Base-by-base conservation (phyloP, 2,888 invertebrate genomes). In the Epsilonema sp. region DNA sequence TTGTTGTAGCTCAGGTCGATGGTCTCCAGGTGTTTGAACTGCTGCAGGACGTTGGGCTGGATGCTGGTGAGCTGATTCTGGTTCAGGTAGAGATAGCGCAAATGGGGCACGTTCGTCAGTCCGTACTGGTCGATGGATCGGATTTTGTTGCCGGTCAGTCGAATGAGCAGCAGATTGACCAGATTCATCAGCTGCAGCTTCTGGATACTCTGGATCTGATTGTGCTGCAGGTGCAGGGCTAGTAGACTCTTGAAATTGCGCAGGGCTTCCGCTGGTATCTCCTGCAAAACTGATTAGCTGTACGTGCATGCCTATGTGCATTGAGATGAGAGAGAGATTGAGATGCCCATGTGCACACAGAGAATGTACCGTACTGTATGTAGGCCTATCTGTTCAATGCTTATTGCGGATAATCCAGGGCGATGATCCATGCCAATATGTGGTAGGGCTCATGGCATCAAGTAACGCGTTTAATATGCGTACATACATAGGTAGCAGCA, bases 21-120 rank as follows among this genome's bases (percentile, higher is more conserved):
- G 20, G 62, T 60, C 50, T 63, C 55, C 26, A 39, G 26, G 0
- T 44, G 22, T 39, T 55, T 53, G 53, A 59, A 59, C 47, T 64
- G 62, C 60, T 80, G 75, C 63, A 86, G 81, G 52, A 82, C 82
- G 46, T 80, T 77, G 20, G 80, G 75, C 51, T 78, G 76, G 57
- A 65, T 54, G 20, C 47, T 49, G 24, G 51, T 48, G 40, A 66
- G 49, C 22, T 55, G 45, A 51, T 66, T 65, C 36, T 62, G 58
- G 48, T 58, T 59, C 47, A 64, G 49, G 51, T 61, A 65, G 31
- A 64, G 50, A 40, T 61, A 65, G 11, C 48, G 38, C 37, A 51
- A 38, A 23, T 48, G 47, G 16, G 51, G 48, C 2, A 51, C 52
- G 48, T 60, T 58, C 23, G 44, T 42, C 11, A 63, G 55, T 26